Conservation (phyloP, 2,888 invertebrate genomes). For the Drosophila antonietae region DNA sequence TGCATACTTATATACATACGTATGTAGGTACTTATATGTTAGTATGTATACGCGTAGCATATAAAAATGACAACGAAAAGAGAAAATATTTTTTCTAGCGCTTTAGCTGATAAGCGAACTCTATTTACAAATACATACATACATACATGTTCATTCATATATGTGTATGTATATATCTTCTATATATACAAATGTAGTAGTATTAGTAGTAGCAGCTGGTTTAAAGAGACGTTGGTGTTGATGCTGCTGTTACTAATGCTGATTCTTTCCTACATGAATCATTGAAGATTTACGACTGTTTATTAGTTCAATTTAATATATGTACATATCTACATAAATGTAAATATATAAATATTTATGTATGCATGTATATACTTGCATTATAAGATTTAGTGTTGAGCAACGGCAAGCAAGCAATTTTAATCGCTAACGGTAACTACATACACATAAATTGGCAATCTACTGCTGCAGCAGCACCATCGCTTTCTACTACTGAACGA, state of each 20-base stretch:
- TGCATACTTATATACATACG: conserved; percentile 15
- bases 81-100: conserved; percentile 67
- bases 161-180: background rate
- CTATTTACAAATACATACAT: conserved; percentile 24
- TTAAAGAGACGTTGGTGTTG: conserved; percentile 20
- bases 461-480: conserved; percentile 35
- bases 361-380: background rate
- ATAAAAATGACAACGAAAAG: conserved; percentile 61
- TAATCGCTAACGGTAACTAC: conserved; percentile 31
- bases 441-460: conserved; percentile 17
- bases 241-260: background rate
- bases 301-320: conserved; percentile 39
- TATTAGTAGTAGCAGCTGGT: conserved; percentile 28
- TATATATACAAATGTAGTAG: background rate
- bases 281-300: conserved; percentile 45
- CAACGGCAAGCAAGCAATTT: conserved; percentile 20
- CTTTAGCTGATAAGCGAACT: conserved; percentile 69
- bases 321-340: background rate
- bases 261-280: conserved; percentile 43
- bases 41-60: conserved; percentile 49
- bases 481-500: conserved; percentile 37
- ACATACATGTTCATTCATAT: background rate
- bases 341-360: background rate
- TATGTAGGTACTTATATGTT: conserved; percentile 8
- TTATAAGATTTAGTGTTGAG: conserved; percentile 10